Evolutionary conservation across 2,888 invertebrate species (phyloP).

Genomic region (Spatulosminthurus flaviceps): DNA sequence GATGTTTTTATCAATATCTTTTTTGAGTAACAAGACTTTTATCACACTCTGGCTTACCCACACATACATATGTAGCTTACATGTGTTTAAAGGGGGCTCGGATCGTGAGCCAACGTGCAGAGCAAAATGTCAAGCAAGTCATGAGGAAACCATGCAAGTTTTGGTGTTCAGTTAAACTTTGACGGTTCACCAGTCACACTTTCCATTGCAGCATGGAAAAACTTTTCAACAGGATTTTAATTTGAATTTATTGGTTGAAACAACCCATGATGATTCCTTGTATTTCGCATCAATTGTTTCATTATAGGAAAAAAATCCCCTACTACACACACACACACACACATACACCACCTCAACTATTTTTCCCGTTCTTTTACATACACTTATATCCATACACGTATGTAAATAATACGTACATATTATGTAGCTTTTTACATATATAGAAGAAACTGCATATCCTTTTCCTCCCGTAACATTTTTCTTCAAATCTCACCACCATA

Average conservation of each 20-base stretch:
- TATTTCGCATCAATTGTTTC: conserved; percentile 6
- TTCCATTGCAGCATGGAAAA: conserved; percentile 7
- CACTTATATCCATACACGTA: too few species aligned
- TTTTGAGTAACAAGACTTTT: too few species aligned
- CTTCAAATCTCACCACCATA: too few species aligned
- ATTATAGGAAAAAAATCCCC: neutral
- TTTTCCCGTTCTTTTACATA: neutral
- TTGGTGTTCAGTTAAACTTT: neutral
- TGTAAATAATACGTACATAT: too few species aligned
- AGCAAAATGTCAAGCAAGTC: neutral
- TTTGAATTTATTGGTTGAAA: conserved; percentile 14
- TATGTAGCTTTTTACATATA: too few species aligned
- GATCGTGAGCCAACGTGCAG: neutral
- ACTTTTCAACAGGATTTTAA: neutral
- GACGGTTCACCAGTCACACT: conserved; percentile 12
- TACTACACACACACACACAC: too few species aligned
- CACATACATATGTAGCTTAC: too few species aligned
- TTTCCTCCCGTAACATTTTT: too few species aligned
- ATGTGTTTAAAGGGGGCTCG: too few species aligned
- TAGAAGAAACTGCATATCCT: too few species aligned
- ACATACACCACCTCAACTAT: neutral
- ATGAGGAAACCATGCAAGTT: conserved; percentile 9
- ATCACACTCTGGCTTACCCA: too few species aligned
- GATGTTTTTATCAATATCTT: too few species aligned
- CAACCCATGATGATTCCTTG: neutral